Evolutionary conservation across 2,888 invertebrate genomes (phyloP), one percentile per base, ranked within the genome.

Genomic region (Gymnoscelis rufifasciata): DNA sequence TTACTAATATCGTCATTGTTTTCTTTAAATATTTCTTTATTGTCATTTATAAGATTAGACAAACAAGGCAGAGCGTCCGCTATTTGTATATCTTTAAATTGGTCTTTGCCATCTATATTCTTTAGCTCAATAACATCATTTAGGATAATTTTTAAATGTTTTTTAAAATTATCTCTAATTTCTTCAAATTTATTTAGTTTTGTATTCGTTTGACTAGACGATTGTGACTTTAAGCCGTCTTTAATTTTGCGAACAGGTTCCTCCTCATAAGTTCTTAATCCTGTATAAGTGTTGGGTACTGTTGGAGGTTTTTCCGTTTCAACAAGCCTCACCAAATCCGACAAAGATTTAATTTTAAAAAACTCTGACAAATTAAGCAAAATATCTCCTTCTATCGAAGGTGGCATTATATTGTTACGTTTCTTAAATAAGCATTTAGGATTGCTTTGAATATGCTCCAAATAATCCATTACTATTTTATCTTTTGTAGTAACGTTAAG

Each of bases 321-420:
- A 41, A 79, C 30, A 30, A 78, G 36, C 41, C 76, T 77, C 0
- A 82, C 41, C 28, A 87, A 67, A 55, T 83, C 84, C n/a, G 70
- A 55, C 26, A 78, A 69, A 0, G 84, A 79, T 54, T 81, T 82
- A 1, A 83, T 72, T 62, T 80, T 84, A 3, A 82, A 76, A 53
- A 84, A 79, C 42, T 88, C 80, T 0, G 80, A 78, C 27, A 88
- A 60, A 54, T 80, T 83, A 1, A 79, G 60, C 38, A 84, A 59
- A 52, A 82, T 76, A 46, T 77, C 71, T 1, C 82, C 76, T 68
- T 79, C 71, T 23, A 76, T 40, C 37, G 59, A 66, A n/a, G 68
- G 54, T n/a, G 57, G 27, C 7, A 53, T 23, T 19, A 40, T 27
- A 26, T 55, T 41, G 6, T 60, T 50, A 10, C 64, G 51, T 26